Evolutionary conservation across 1,140 invertebrate genomes (phyloP).

Genomic region (Neuroterus valhalla): DNA sequence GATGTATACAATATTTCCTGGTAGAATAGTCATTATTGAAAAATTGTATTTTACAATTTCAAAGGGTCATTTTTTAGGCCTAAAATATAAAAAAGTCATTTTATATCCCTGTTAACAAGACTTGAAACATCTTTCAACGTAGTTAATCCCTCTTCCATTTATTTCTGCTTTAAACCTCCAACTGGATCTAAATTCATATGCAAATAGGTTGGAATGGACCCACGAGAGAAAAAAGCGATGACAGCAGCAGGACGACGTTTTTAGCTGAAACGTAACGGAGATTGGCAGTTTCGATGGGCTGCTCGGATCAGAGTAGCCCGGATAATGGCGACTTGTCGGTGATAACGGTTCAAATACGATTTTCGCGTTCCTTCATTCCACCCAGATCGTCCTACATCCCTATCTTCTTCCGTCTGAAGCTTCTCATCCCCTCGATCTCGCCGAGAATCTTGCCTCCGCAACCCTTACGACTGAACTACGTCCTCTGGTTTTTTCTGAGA

Average conservation of each 20-base stretch:
- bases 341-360: conserved; percentile 44
- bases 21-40: too few relatives aligned
- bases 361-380: conserved; percentile 40
- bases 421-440: background rate
- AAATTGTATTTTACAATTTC: too few relatives aligned
- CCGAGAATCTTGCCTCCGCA: conserved; percentile 34
- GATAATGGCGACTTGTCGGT: conserved; percentile 45
- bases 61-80: too few relatives aligned
- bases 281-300: conserved; percentile 51
- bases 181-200: conserved; percentile 60
- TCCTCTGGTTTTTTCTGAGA: conserved; percentile 56
- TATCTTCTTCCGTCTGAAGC: conserved; percentile 32
- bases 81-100: too few relatives aligned
- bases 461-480: conserved; percentile 30
- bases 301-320: conserved; percentile 41
- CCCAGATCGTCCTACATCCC: background rate
- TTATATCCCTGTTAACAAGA: too few relatives aligned
- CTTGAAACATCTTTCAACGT: too few relatives aligned
- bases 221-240: conserved; percentile 44
- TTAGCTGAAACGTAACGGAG: conserved; percentile 50
- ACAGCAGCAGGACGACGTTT: conserved; percentile 49
- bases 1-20: too few relatives aligned
- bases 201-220: conserved; percentile 46
- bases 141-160: conserved; percentile 19
- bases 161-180: conserved; percentile 34